Evolutionary conservation across 1,140 invertebrate species (phyloP), one percentile per base, ranked within the genome.

Genomic region (Drosophila tropicalis): DNA sequence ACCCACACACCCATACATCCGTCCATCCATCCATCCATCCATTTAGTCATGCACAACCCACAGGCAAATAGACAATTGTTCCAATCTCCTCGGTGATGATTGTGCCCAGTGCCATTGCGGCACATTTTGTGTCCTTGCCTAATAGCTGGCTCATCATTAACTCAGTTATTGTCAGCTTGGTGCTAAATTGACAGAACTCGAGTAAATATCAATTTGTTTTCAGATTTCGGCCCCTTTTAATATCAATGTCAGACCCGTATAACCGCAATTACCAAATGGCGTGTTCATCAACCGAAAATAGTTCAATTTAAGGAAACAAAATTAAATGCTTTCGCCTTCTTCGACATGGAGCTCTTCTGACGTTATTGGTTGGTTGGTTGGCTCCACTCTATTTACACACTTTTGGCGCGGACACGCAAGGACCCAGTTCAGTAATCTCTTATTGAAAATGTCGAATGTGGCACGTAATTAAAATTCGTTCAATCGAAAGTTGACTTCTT

Each of bases 381-480:
- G 41, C 40, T 29, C 10, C 72, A 19, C 34, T 51, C 68, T 75
- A 75, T 75, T 75, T 75, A 76, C 73, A 76, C 72, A 62, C 73
- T 69, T 76, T 72, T 75, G 44, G 15, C n/a, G 61, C 72, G 72
- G 67, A 75, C 75, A 76, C 72, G 76, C 72, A 70, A 76, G 66
- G 67, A 62, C 74, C 60, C 63, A 12, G n/a, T 40, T 55, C 58
- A 22, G 36, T 71, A 69, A 36, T 29, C 58, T 51, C 40, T 67
- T 67, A 55, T 67, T 41, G 68, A 73, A 75, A 86, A 81, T 79
- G 72, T 73, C 82, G 82, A 87, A 87, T 87, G 79, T 77, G 76
- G 84, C 84, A 87, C 72, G 83, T 87, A 87, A 84, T 89, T 90
- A 90, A 89, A 85, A 89, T 78, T 78, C 64, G 85, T 67, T 81